These are phyloP conservation scores for Apis dorsata DNA, from an alignment of 1,140 invertebrate genomes.

Conservation along the genomic window DNA sequence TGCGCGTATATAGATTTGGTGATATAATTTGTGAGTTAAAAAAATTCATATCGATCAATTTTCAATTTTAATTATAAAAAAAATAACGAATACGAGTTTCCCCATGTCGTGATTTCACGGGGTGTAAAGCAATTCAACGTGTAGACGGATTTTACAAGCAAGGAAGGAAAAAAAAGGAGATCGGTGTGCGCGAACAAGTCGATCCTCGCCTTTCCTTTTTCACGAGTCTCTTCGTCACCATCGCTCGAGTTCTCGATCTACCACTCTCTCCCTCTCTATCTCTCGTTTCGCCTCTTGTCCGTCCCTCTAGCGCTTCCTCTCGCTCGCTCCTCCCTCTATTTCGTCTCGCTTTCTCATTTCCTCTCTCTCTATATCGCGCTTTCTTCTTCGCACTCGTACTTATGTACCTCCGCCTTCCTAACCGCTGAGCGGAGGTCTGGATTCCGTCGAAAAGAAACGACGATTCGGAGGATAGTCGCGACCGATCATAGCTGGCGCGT, in stretches of 20 bases:
- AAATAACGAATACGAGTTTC: not conserved
- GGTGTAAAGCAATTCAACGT: constrained; percentile 32
- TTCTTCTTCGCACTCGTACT: constrained; percentile 38
- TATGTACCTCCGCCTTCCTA: constrained; percentile 65
- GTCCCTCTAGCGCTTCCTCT: constrained; percentile 49
- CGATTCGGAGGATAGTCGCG: constrained; percentile 80
- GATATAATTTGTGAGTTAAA: constrained; percentile 51
- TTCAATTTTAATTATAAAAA: not conserved
- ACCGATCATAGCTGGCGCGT: constrained; percentile 80
- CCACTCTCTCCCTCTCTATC: constrained; percentile 51
- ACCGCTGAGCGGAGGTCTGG: constrained; percentile 65
- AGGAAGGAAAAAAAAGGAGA: constrained; percentile 35
- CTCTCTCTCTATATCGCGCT: constrained; percentile 47
- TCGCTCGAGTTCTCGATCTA: constrained; percentile 56
- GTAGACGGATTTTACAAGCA: constrained; percentile 54
- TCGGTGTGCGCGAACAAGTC: constrained; percentile 54
- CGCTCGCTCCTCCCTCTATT: constrained; percentile 63
- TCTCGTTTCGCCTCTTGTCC: constrained; percentile 36
- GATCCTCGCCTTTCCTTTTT: constrained; percentile 59
- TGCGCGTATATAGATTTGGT: constrained; percentile 36
- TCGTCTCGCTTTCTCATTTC: constrained; percentile 57
- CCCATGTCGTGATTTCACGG: constrained; percentile 26
- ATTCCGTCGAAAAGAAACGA: constrained; percentile 80
- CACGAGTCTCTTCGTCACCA: constrained; percentile 60
- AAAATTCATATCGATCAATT: constrained; percentile 2